phyloP scores from a whole-genome alignment of 2,888 invertebrate species.

The Lasioglossum vierecki region DNA sequence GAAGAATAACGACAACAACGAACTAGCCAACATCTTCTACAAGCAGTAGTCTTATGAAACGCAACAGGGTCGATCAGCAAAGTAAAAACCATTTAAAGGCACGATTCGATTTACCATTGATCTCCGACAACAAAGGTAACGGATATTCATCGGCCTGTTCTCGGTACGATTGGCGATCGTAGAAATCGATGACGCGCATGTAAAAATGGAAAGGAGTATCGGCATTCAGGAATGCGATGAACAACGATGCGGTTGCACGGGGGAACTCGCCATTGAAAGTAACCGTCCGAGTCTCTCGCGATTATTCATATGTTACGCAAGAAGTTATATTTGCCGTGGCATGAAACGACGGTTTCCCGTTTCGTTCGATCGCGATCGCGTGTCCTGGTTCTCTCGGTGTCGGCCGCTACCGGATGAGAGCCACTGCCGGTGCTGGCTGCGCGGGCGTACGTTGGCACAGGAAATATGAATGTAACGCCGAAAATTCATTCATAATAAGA shows the following conservation, averaged over 20 bases:
- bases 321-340: slow-evolving; percentile 34
- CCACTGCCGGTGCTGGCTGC: slow-evolving; percentile 63
- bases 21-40: neutral
- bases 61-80: too few relatives aligned
- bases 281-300: slow-evolving; percentile 43
- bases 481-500: slow-evolving; percentile 78
- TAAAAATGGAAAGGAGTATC: slow-evolving; percentile 53
- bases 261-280: slow-evolving; percentile 45
- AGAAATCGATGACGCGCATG: slow-evolving; percentile 7
- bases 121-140: neutral
- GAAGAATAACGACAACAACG: neutral
- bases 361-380: neutral
- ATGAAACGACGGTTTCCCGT: slow-evolving; percentile 20
- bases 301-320: slow-evolving; percentile 56
- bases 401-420: slow-evolving; percentile 56
- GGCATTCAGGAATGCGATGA: slow-evolving; percentile 62
- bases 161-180: neutral
- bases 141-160: neutral
- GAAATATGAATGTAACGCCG: slow-evolving; percentile 77
- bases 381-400: neutral
- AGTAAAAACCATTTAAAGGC: too few relatives aligned
- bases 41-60: too few relatives aligned
- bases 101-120: neutral
- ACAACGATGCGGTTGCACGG: slow-evolving; percentile 37
- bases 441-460: slow-evolving; percentile 66